Evolutionary conservation across 2,113 vertebrate genomes (phyloP).

Genomic region (Cyphomyrus discorhynchus): DNA sequence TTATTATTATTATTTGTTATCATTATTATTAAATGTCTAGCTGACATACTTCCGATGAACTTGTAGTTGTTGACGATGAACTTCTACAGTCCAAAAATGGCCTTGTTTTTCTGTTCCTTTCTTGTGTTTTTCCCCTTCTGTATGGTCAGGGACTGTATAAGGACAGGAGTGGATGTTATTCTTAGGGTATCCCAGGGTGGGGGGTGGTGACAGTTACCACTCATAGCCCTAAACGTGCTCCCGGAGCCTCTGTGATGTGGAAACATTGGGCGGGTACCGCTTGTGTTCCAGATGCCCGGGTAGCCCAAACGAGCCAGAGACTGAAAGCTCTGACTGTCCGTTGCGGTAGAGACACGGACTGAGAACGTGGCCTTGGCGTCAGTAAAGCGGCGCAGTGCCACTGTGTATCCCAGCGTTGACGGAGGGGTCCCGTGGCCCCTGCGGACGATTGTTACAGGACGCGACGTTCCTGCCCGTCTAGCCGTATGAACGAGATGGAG

Average conservation of each 20-base stretch:
- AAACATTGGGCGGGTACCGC: not conserved
- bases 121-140: not conserved
- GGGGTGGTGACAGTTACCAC: not conserved
- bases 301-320: not conserved
- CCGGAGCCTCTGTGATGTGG: not conserved
- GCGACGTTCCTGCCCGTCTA: not conserved
- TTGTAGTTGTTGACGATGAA: not conserved
- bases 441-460: not conserved
- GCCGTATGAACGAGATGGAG: not conserved
- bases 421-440: not conserved
- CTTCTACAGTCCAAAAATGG: not conserved
- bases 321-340: not conserved
- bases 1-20: too few relatives aligned
- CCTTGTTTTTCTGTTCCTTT: not conserved
- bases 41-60: not conserved
- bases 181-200: not conserved
- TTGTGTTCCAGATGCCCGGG: too few relatives aligned
- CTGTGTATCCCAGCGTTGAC: not conserved
- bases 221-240: not conserved
- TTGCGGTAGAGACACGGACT: not conserved
- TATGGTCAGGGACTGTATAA: not conserved
- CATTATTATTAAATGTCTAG: not conserved
- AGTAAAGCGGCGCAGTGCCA: not conserved
- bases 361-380: not conserved
- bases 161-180: not conserved